Evolutionary conservation across 1,140 invertebrate genomes (phyloP), one percentile per base, ranked within the genome.

Genomic region (Drosophila micromelanica): DNA sequence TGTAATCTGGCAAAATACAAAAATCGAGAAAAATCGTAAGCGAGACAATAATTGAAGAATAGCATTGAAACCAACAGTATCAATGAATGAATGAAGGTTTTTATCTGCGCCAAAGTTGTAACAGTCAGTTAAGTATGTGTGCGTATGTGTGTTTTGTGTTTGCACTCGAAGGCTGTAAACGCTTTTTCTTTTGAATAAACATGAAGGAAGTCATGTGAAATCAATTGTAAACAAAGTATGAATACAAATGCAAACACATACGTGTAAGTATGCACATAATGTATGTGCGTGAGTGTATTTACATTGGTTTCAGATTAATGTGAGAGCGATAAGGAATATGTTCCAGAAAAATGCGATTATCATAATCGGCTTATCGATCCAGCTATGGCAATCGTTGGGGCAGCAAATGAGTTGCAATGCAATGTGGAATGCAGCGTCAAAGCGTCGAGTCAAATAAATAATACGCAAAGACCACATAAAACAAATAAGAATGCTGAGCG

Each of bases 211-310:
- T 84, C 85, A 80, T 79, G 76, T 80, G 84, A 84, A 84, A 80
- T 89, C 76, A 84, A 84, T 89, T 80, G 79, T 76, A 84, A 89
- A 84, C 79, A 89, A 76, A 61, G 76, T 74, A 89, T 84, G 84
- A 89, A 87, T 87, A 72, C 84, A 63, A 80, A 71, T 55, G 46
- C 71, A 86, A 73, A 76, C 60, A 78, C 38, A 54, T 6, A 20
- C 9, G 37, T 17, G 23, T 20, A 40, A 13, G 23, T 15, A 27
- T 12, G 11, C 54, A 40, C 48, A 27, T 62, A 30, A 27, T 62
- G 23, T 63, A 56, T 60, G 30, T 43, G 38, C n/a, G n/a, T 51
- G 8, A 2, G 40, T 12, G 32, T 52, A 32, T 54, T 20, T 27
- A 40, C 15, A 30, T 48, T 59, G 56, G 30, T 43, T 56, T 49